Base-by-base conservation (phyloP, 2,888 invertebrate genomes). In the Drosophila rellima region DNA sequence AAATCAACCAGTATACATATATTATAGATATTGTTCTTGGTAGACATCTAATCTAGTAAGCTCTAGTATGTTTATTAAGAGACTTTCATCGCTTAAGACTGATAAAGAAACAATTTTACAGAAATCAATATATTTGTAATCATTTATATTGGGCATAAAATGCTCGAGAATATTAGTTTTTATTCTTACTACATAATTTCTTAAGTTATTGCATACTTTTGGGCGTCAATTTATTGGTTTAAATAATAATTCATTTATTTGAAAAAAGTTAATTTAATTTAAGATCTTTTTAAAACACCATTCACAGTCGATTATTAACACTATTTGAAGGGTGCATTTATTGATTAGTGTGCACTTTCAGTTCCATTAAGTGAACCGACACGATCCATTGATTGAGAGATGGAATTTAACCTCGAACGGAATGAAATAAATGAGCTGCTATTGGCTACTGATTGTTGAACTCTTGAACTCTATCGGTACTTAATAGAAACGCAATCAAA, bases 401-500 rank as follows among this genome's bases (percentile, higher is more conserved):
- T 29, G 63, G 69, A 86, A 77, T 70, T 78, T 86, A 71, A 74
- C 85, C 83, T 75, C 88, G 74, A 70, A 40, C 54, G 26, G 60
- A 59, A 66, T 67, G 31, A 63, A 47, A 65, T 71, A 73, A 78
- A 75, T 77, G 77, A 75, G 69, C 70, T 71, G 67, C 62, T 55
- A 69, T 78, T 70, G 56, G 85, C 85, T 86, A 83, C 85, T 88
- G 85, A 86, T 86, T 86, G 89, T 86, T 87, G 86, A 87, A 72
- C 86, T 80, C 51, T 76, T 89, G 86, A 87, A 82, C 89, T 89
- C 71, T 70, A 82, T 84, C 84, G 87, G 80, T 80, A 80, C 82
- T 81, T 87, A 87, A 89, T 87, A 67, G 89, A 86, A 89, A 86
- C 84, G 86, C 86, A 87, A 87, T 90, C 78, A 80, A 86, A 88